Evolutionary conservation across 1,140 invertebrate species (phyloP), one percentile per base, ranked within the genome.

Genomic region (Colletes latitarsis): DNA sequence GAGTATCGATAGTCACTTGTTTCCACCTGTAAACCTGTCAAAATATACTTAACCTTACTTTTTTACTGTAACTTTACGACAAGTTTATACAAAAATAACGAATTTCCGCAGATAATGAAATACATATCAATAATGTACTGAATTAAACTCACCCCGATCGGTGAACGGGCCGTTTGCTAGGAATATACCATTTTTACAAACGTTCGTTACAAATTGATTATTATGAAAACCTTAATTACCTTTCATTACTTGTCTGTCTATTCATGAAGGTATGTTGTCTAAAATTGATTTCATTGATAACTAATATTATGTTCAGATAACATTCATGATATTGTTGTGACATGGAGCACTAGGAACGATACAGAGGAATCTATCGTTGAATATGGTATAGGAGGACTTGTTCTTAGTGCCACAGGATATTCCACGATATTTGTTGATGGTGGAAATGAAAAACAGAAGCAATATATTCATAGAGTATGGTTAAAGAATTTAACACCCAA

Each of bases 341-440:
- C 98, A 72, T 99, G 98, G 98, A 96, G 96, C 1, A 99, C 98
- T 49, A 95, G 95, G 82, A 94, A 96, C 85, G 92, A 96, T 83
- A 96, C 97, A 6, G 86, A 94, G 46, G 93, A 95, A 87, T 96
- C 97, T 0, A 84, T 95, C 49, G 97, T 98, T 21, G 95, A 97
- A 90, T 99, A 97, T 93, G 97, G 97, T 2, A 94, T 95, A 57
- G 92, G 90, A 17, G 94, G 92, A 17, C 92, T 96, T 68, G 92
- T 94, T 60, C 85, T 95, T 46, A 91, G 87, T 67, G 95, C 94
- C 0, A 84, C 83, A 15, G 98, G 97, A 53, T 93, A 82, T 68
- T 94, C 94, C 15, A 95, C 91, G 3, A 86, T 95, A 21, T 99
- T 99, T 92, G 93, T 96, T 0, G 98, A 98, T 93, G 97, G 96